Percentiles rank a stretch among this genome's conserved stretches.
These are phyloP conservation scores for Gallirallus australis DNA, from an alignment of 2,797 vertebrate genomes.

Conservation along the genomic window DNA sequence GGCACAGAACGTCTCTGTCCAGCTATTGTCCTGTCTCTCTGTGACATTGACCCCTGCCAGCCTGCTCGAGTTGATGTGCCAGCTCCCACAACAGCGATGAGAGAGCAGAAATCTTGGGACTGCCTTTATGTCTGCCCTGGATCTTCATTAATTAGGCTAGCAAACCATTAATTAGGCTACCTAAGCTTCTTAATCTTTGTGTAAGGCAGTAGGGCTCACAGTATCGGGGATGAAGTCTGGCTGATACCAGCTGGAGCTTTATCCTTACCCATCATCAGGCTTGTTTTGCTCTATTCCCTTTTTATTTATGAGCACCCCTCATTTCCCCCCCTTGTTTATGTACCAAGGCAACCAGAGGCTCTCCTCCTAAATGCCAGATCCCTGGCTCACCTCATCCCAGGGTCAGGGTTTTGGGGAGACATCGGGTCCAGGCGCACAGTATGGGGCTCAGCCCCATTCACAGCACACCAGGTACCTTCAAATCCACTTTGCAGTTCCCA, in stretches of 20 bases:
- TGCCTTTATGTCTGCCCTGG: neutral
- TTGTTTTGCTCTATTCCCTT: neutral
- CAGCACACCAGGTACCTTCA: neutral
- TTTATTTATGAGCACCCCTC: neutral
- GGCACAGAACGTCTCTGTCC: neutral
- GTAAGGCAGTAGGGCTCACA: neutral
- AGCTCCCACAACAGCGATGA: neutral
- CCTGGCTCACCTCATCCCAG: neutral
- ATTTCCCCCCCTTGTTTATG: neutral
- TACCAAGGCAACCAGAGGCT: neutral
- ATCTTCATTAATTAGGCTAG: slow-evolving; percentile 47
- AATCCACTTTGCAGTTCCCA: neutral
- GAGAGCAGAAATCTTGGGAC: neutral
- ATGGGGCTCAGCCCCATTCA: neutral
- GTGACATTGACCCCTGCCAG: neutral
- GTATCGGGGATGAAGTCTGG: neutral
- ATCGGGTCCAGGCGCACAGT: neutral
- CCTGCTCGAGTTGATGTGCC: neutral
- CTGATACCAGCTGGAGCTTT: neutral
- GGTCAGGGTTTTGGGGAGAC: neutral
- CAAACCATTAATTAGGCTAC: slow-evolving; percentile 39
- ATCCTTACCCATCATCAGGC: neutral
- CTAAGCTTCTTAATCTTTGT: slow-evolving; percentile 48
- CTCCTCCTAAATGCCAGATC: neutral
- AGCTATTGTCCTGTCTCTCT: neutral